These are phyloP conservation scores for Cephus sareptanus DNA, from an alignment of 2,888 invertebrate species.

Conservation along the genomic window DNA sequence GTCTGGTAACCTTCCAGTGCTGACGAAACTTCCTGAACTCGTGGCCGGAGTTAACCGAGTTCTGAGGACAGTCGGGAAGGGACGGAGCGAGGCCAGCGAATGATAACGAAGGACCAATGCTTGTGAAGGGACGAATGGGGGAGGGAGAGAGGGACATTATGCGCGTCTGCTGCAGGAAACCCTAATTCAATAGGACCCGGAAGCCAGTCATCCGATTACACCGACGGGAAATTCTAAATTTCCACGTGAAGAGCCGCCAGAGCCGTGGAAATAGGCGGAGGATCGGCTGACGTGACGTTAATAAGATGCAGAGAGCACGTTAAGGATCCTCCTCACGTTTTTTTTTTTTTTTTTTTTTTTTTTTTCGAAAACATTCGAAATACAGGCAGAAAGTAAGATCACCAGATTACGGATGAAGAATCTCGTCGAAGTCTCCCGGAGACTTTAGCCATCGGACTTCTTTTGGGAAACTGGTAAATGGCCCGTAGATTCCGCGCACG, in stretches of 20 bases:
- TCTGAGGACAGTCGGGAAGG: too few species aligned
- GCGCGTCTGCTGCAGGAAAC: slow-evolving; percentile 10
- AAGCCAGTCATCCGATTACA: slow-evolving; percentile 44
- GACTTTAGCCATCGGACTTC: background rate
- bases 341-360: slow-evolving; percentile 12
- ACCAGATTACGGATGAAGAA: too few species aligned
- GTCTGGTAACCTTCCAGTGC: too few species aligned
- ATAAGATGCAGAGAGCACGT: slow-evolving; percentile 50
- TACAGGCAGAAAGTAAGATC: too few species aligned
- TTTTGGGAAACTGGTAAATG: background rate
- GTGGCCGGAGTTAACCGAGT: too few species aligned
- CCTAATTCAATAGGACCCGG: slow-evolving; percentile 37
- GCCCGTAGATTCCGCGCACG: slow-evolving; percentile 41
- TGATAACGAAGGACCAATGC: background rate
- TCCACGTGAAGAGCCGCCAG: slow-evolving; percentile 16
- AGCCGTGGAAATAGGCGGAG: too few species aligned
- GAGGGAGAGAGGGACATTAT: slow-evolving; percentile 12
- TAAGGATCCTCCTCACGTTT: slow-evolving; percentile 30
- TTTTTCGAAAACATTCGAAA: slow-evolving; percentile 27
- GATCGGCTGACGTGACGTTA: slow-evolving; percentile 38
- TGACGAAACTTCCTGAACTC: too few species aligned
- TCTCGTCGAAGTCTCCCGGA: background rate
- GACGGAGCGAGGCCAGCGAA: too few species aligned
- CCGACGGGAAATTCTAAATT: slow-evolving; percentile 44
- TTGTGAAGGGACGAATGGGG: background rate